Percentiles rank a stretch among this genome's conserved stretches.
Evolutionary conservation across 2,888 invertebrate species (phyloP).

Genomic region (Chloroclysta siterata): DNA sequence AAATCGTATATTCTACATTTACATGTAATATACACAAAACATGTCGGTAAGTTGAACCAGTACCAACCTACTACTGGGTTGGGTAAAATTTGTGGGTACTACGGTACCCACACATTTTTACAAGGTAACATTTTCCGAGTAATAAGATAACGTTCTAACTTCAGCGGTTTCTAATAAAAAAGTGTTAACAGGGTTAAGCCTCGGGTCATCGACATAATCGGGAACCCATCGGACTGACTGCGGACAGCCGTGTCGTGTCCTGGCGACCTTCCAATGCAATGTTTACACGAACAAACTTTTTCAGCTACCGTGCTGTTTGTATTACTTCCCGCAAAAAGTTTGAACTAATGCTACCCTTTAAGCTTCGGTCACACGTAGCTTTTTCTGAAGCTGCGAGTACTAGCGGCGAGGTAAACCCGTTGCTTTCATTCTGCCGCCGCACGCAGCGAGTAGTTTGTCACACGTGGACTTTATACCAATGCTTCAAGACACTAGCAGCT

Average conservation of each 20-base stretch:
- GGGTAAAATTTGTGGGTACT: too few relatives aligned
- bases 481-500: too few relatives aligned
- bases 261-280: constrained; percentile 59
- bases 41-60: too few relatives aligned
- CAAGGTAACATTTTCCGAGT: not conserved
- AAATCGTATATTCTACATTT: too few relatives aligned
- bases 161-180: constrained; percentile 8
- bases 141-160: not conserved
- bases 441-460: not conserved
- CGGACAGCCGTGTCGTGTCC: constrained; percentile 44
- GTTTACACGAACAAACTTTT: constrained; percentile 58
- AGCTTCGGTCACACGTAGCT: constrained; percentile 14
- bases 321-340: constrained; percentile 54
- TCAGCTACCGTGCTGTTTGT: constrained; percentile 50
- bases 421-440: not conserved
- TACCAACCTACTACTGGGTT: too few relatives aligned
- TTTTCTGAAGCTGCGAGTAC: too few relatives aligned
- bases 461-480: too few relatives aligned
- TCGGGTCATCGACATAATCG: constrained; percentile 43
- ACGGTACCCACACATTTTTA: too few relatives aligned
- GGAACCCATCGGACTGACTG: constrained; percentile 44
- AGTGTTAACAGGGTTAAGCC: constrained; percentile 18
- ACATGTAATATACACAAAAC: too few relatives aligned
- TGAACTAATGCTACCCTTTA: constrained; percentile 46
- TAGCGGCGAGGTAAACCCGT: not conserved